Percentiles rank a stretch among this genome's conserved stretches.
These are phyloP conservation scores for Lepidocyrtoides sp. DNA, from an alignment of 2,888 invertebrate genomes.

Conservation along the genomic window DNA sequence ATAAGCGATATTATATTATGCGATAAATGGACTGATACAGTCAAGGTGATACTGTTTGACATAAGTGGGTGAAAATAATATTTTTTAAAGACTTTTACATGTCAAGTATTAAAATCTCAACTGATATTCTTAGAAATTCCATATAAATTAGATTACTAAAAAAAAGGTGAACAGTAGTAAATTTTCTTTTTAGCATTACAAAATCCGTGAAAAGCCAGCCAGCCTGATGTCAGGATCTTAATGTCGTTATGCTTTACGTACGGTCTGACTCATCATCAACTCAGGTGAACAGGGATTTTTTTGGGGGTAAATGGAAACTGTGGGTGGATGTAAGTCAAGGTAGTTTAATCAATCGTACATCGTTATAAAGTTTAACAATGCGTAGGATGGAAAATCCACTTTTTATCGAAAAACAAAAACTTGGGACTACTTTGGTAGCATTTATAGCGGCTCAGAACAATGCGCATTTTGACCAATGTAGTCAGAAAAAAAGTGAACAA, in stretches of 20 bases:
- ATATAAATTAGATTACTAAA: background rate
- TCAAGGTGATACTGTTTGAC: slow-evolving; percentile 52
- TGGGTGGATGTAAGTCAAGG: slow-evolving; percentile 59
- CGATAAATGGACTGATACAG: slow-evolving; percentile 35
- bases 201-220: slow-evolving; percentile 9
- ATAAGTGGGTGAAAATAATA: slow-evolving; percentile 56
- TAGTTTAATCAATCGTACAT: slow-evolving; percentile 44
- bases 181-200: slow-evolving; percentile 1
- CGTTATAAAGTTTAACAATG: background rate
- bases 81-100: slow-evolving; percentile 38
- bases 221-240: slow-evolving; percentile 28
- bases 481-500: too few species aligned
- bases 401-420: background rate
- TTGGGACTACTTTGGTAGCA: background rate
- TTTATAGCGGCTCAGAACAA: too few species aligned
- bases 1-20: background rate
- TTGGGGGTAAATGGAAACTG: slow-evolving; percentile 50
- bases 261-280: slow-evolving; percentile 12
- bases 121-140: background rate
- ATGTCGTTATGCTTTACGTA: slow-evolving; percentile 34
- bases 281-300: slow-evolving; percentile 45
- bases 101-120: slow-evolving; percentile 2
- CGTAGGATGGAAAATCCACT: background rate
- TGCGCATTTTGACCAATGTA: too few species aligned
- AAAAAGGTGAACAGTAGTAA: slow-evolving; percentile 8